Conservation (phyloP, 2,113 vertebrate species). For the Castor canadensis region DNA sequence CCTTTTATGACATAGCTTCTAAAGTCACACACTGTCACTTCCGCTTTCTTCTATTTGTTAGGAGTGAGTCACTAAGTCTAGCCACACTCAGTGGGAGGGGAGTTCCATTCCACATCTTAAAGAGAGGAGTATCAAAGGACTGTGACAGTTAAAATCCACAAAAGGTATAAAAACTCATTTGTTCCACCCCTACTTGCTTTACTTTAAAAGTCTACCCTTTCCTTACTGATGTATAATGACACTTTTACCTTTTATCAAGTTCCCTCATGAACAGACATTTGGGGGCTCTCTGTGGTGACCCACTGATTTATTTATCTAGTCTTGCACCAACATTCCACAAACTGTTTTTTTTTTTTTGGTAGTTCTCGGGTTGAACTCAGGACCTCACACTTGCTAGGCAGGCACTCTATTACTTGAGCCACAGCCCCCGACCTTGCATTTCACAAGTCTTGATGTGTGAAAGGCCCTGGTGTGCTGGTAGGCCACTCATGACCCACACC, state of each 20-base stretch:
- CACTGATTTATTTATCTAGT: background rate
- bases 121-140: background rate
- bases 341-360: too few species aligned
- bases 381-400: too few species aligned
- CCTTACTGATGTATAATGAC: background rate
- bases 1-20: background rate
- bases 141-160: background rate
- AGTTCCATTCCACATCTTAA: background rate
- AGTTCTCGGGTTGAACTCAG: too few species aligned
- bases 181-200: background rate
- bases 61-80: background rate
- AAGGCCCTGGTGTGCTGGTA: background rate
- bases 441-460: background rate
- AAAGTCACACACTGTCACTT: constrained; percentile 4
- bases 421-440: too few species aligned
- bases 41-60: background rate
- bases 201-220: background rate
- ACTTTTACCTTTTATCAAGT: background rate
- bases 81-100: background rate
- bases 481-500: too few species aligned
- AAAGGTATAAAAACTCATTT: background rate
- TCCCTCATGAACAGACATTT: background rate
- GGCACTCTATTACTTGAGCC: too few species aligned
- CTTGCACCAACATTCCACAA: too few species aligned
- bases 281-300: background rate